These are phyloP conservation scores for Nomada hirtipes DNA, from an alignment of 2,888 invertebrate genomes.

Conservation along the genomic window DNA sequence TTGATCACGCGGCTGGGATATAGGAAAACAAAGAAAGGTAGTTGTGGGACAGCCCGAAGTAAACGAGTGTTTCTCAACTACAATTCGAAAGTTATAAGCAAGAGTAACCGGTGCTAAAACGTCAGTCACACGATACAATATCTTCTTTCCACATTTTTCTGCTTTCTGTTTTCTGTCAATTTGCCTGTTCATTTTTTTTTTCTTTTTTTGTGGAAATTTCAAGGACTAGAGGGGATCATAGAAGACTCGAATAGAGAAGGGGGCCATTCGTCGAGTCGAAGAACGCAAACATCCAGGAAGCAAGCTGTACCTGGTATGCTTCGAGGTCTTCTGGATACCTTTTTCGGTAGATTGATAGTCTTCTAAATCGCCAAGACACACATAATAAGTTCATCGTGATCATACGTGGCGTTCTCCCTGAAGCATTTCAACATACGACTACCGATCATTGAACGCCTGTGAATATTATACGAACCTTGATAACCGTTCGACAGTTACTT, in stretches of 20 bases:
- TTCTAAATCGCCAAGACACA: conserved; percentile 25
- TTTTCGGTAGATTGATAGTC: conserved; percentile 75
- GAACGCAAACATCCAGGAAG: conserved; percentile 15
- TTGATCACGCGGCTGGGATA: conserved; percentile 17
- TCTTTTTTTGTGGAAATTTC: neutral
- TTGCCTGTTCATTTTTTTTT: neutral
- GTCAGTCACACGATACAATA: neutral
- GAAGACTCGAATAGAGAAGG: neutral
- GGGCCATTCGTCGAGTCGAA: neutral
- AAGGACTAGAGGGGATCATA: neutral
- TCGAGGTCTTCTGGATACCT: conserved; percentile 77
- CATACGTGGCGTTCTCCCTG: conserved; percentile 29
- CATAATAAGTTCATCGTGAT: neutral
- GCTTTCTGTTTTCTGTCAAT: neutral
- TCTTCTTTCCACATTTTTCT: no score
- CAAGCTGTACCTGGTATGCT: conserved; percentile 75
- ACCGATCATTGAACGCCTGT: no score
- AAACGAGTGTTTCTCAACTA: neutral
- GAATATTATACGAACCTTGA: neutral
- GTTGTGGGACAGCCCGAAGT: neutral
- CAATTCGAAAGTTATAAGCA: neutral
- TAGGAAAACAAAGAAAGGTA: neutral
- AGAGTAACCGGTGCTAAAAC: neutral
- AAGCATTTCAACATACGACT: conserved; percentile 13
- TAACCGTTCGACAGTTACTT: neutral